Conservation (phyloP, 2,797 vertebrate genomes). For the Falco biarmicus region DNA sequence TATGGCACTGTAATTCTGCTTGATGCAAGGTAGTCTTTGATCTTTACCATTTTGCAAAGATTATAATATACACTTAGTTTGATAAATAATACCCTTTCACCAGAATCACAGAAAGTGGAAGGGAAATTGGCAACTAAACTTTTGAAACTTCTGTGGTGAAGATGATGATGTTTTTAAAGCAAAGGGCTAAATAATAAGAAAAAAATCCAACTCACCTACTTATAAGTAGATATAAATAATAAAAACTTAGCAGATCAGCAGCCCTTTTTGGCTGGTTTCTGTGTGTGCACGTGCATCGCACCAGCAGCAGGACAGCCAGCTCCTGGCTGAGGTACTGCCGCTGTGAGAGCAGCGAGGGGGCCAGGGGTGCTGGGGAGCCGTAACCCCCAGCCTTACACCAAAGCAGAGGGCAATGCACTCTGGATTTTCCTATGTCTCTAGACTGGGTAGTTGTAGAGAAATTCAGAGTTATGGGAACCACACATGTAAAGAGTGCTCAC, state of each 20-base stretch:
- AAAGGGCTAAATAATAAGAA: conserved; percentile 1
- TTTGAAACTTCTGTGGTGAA: conserved; percentile 9
- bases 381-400: not conserved
- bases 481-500: rapidly evolving
- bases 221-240: not conserved
- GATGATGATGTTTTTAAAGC: conserved; percentile 27
- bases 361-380: not conserved
- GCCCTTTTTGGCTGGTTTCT: not conserved
- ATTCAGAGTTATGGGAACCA: not conserved
- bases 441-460: not conserved
- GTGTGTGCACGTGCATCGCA: rapidly evolving
- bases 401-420: not conserved
- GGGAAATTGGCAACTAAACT: conserved; percentile 58
- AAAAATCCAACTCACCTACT: not conserved
- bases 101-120: conserved; percentile 36
- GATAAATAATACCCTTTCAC: conserved; percentile 76
- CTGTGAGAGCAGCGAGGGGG: rapidly evolving
- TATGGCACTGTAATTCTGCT: conserved; percentile 75
- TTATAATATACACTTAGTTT: conserved; percentile 71
- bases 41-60: conserved; percentile 77
- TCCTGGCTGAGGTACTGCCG: not conserved
- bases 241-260: not conserved
- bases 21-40: conserved; percentile 77
- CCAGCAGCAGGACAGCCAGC: rapidly evolving
- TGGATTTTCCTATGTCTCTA: not conserved